A percentile compares a stretch with the other conserved stretches of the same genome.
phyloP scores from a whole-genome alignment of 2,888 invertebrate genomes.

The Diarsia mendica region DNA sequence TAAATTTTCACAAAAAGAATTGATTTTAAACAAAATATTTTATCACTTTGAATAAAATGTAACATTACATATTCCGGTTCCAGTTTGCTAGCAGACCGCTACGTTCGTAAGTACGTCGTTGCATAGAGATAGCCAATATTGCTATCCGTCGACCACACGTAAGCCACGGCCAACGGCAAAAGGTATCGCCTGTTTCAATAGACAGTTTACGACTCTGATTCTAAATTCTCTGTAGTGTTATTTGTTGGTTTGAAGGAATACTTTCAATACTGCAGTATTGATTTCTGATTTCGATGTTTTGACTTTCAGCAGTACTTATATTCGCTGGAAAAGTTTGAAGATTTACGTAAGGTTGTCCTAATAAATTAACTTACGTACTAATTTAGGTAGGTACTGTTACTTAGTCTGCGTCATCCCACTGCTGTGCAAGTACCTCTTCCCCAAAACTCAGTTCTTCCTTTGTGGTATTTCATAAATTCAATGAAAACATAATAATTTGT shows the following conservation, averaged over 20 bases:
- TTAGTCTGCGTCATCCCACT: not conserved
- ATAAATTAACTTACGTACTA: not conserved
- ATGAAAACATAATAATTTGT: not conserved
- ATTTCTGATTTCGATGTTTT: not conserved
- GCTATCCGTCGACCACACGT: constrained; percentile 70
- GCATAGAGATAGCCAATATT: constrained; percentile 74
- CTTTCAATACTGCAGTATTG: constrained; percentile 4
- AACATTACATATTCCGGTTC: constrained; percentile 40
- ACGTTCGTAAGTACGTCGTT: constrained; percentile 62
- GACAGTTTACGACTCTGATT: constrained; percentile 72
- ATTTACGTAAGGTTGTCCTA: not conserved
- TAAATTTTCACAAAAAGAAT: not conserved
- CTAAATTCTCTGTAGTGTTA: constrained; percentile 71
- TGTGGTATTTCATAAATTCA: not conserved
- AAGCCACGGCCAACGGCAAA: constrained; percentile 69
- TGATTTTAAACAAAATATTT: constrained; percentile 4
- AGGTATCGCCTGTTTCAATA: constrained; percentile 67
- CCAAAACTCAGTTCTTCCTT: not conserved
- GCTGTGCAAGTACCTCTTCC: not conserved
- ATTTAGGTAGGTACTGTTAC: not conserved
- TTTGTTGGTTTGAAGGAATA: constrained; percentile 22
- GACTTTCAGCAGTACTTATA: too few species aligned
- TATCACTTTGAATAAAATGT: constrained; percentile 45
- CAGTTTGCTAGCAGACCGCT: constrained; percentile 59
- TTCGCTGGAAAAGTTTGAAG: not conserved